phyloP scores from a whole-genome alignment of 2,797 vertebrate species.

The Aldrovandia affinis region DNA sequence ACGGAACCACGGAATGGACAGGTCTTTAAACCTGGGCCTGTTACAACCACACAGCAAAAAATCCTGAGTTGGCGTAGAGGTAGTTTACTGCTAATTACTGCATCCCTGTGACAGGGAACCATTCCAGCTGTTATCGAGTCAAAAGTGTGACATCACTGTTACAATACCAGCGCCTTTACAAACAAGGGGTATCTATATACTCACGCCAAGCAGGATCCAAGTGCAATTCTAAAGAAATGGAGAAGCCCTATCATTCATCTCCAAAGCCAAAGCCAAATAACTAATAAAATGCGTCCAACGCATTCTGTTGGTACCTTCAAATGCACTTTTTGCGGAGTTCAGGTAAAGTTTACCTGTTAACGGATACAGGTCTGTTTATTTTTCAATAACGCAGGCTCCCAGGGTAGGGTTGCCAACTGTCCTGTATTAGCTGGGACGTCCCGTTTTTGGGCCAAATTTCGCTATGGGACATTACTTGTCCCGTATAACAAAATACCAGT shows the following conservation, averaged over 20 bases:
- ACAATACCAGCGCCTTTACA: not conserved
- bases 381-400: not conserved
- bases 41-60: not conserved
- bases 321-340: not conserved
- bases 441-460: no score
- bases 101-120: not conserved
- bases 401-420: no score
- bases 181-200: not conserved
- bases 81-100: not conserved
- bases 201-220: not conserved
- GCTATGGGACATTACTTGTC: no score
- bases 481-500: no score
- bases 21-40: not conserved
- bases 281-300: not conserved
- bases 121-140: not conserved
- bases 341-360: not conserved
- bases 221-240: not conserved
- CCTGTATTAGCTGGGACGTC: no score
- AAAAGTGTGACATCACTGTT: not conserved
- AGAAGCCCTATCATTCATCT: not conserved
- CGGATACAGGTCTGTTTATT: not conserved
- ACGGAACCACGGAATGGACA: not conserved
- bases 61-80: not conserved
- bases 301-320: not conserved
- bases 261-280: not conserved